Percentiles rank a stretch among this genome's conserved stretches.
These are phyloP conservation scores for Phyllotreta cruciferae DNA, from an alignment of 2,888 invertebrate species.

Conservation along the genomic window DNA sequence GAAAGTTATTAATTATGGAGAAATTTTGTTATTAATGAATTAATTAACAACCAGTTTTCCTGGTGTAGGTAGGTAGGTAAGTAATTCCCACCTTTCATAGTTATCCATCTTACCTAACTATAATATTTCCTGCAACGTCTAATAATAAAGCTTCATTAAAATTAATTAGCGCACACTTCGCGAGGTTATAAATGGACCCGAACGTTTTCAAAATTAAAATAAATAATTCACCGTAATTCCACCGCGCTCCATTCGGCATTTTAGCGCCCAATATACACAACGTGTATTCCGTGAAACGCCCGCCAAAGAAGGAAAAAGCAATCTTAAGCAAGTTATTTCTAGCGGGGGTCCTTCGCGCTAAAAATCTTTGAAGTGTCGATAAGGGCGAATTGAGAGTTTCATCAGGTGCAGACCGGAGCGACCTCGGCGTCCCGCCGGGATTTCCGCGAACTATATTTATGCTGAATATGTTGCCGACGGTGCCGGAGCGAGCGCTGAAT, in stretches of 20 bases:
- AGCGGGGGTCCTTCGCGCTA: not conserved
- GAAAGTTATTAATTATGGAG: not conserved
- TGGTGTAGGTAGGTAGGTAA: no score
- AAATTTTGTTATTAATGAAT: not conserved
- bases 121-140: conserved; percentile 34
- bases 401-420: conserved; percentile 52
- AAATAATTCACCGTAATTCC: conserved; percentile 25
- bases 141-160: conserved; percentile 38
- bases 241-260: no score
- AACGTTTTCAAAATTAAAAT: conserved; percentile 37
- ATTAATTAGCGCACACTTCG: conserved; percentile 37
- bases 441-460: conserved; percentile 36
- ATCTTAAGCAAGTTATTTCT: no score
- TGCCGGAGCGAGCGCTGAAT: conserved; percentile 24
- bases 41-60: conserved; percentile 5
- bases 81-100: conserved; percentile 10
- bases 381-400: conserved; percentile 55
- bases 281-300: no score
- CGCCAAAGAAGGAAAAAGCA: no score
- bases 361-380: conserved; percentile 30
- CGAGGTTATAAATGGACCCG: conserved; percentile 34
- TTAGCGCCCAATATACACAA: no score
- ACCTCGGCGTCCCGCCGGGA: conserved; percentile 50
- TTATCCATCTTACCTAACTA: conserved; percentile 14
- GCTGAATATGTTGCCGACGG: conserved; percentile 26